Base-by-base conservation (phyloP, 2,888 invertebrate species). In the Meiosimyza decipiens region DNA sequence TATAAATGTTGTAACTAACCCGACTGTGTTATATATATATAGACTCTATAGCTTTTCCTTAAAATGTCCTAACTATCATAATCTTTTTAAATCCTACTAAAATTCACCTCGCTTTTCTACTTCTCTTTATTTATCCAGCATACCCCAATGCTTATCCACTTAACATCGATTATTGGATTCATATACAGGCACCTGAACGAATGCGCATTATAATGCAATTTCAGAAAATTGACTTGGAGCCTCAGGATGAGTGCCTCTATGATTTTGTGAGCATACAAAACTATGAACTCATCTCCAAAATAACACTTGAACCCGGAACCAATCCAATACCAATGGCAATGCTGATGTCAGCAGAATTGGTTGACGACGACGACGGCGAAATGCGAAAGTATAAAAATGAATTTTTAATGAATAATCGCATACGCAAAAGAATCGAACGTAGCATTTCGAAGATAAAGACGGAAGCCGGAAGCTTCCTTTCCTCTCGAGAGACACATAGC, bases 161-260 rank as follows among this genome's bases (percentile, higher is more conserved):
- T 81, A 91, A 92, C 80, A 84, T 93, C 78, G 91, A 94, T 86
- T 92, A 92, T 84, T 91, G 91, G 87, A 90, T 92, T 57, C 90
- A 89, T 75, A 89, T 95, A 57, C 83, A 88, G n/a, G 92, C 92
- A 6, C 91, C 93, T 0, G 88, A 90, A 13, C 89, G 90, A 77
- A 91, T 92, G 0, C 88, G 94, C 67, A 88, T 94, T 6, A 90
- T 94, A 6, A 88, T 94, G 71, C 90, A 91, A 79, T 93, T 94
- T 83, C 88, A 90, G 63, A 89, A 89, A 78, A 89, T 94, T 65
- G 93, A 94, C 83, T 85, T 94, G 73, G 95, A 95, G 85, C 88
- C 90, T 71, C 94, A 95, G 86, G 89, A 90, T 73, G 91, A 94
- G 82, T 95, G 95, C 80, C 89, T 94, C 3, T 95, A 95, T 83